phyloP scores from a whole-genome alignment of 2,888 invertebrate species.

The Tinea semifulvella region DNA sequence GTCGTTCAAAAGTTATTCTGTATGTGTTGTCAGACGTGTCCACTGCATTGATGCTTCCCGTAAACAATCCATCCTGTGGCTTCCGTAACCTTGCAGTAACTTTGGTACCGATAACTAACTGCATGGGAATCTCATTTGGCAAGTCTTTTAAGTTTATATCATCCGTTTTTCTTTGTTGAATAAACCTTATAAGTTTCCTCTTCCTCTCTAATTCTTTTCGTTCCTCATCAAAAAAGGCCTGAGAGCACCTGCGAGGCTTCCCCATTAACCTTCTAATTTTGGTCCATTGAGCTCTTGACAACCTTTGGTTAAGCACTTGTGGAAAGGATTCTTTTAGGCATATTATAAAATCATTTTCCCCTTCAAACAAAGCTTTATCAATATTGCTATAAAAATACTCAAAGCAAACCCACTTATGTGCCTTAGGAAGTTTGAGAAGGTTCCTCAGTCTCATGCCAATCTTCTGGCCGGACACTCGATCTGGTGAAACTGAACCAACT shows the following conservation, averaged over 20 bases:
- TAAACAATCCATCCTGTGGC: conserved; percentile 95
- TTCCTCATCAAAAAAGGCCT: conserved; percentile 96
- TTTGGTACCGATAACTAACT: conserved; percentile 94
- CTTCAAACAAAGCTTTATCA: conserved; percentile 92
- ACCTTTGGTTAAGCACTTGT: conserved; percentile 81
- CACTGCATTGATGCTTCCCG: conserved; percentile 93
- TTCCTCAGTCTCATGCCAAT: conserved; percentile 91
- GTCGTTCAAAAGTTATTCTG: conserved; percentile 92
- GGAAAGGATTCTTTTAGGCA: conserved; percentile 95
- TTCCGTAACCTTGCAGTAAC: conserved; percentile 88
- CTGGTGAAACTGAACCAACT: conserved; percentile 67
- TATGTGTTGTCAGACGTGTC: conserved; percentile 95
- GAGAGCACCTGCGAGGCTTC: conserved; percentile 93
- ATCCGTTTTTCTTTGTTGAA: conserved; percentile 90
- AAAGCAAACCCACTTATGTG: conserved; percentile 99
- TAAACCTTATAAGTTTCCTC: conserved; percentile 87
- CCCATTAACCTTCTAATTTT: conserved; percentile 96
- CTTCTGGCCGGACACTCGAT: conserved; percentile 87
- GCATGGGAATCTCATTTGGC: conserved; percentile 93
- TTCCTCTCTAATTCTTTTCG: conserved; percentile 89
- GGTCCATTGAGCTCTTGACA: conserved; percentile 94
- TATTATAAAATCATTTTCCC: conserved; percentile 95
- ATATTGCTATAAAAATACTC: conserved; percentile 99
- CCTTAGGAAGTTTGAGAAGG: conserved; percentile 95
- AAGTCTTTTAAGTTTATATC: conserved; percentile 86